Evolutionary conservation across 2,113 vertebrate species (phyloP).

Genomic region (Acinonyx jubatus): DNA sequence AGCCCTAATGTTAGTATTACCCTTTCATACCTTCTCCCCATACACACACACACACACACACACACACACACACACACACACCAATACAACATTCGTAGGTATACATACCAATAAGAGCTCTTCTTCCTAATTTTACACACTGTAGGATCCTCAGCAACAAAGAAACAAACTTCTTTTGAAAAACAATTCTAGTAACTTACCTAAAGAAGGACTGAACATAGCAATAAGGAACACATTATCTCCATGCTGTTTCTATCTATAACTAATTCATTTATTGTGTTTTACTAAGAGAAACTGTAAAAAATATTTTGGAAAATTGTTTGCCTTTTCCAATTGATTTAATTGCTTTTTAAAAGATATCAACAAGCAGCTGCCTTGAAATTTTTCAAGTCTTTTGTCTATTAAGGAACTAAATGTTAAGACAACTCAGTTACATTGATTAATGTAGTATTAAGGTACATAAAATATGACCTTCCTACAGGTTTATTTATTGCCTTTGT

Average conservation of each 20-base stretch:
- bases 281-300: not conserved
- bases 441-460: not conserved
- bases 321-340: not conserved
- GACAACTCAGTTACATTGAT: slow-evolving; percentile 26
- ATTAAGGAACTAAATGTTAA: slow-evolving; percentile 32
- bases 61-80: not conserved
- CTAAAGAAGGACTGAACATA: not conserved
- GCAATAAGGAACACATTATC: not conserved
- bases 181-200: not conserved
- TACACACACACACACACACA: not conserved
- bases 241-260: not conserved
- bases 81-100: not conserved
- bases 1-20: not conserved
- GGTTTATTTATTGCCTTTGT: not conserved
- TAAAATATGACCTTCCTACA: slow-evolving; percentile 11
- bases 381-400: not conserved
- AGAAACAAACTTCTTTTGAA: not conserved
- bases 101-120: not conserved
- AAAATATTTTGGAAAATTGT: not conserved
- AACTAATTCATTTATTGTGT: not conserved
- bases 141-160: not conserved
- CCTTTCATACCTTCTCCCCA: not conserved
- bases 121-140: not conserved
- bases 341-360: not conserved
- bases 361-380: not conserved